A percentile compares a stretch with the other conserved stretches of the same genome.
These are phyloP conservation scores for Ochropleura leucogaster DNA, from an alignment of 2,888 invertebrate species.

Conservation along the genomic window DNA sequence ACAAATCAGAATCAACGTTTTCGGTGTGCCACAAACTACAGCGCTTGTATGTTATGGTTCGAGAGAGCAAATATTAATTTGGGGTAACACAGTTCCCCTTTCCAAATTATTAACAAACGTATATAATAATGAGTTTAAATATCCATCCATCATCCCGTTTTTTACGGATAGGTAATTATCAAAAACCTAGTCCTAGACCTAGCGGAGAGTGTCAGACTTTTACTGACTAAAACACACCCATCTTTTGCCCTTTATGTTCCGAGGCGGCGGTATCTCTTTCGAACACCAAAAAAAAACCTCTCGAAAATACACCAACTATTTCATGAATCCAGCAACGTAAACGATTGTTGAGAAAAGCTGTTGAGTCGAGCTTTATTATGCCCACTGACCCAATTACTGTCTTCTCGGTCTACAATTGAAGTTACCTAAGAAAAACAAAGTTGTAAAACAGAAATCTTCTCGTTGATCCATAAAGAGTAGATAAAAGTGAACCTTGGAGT, in stretches of 20 bases:
- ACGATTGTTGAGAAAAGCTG: background rate
- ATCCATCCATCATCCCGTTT: background rate
- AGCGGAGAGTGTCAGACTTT: too few species aligned
- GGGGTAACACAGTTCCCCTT: too few species aligned
- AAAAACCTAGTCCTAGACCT: too few species aligned
- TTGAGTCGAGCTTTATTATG: conserved; percentile 26
- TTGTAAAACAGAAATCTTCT: conserved; percentile 14
- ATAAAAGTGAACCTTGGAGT: background rate
- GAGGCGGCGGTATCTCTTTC: too few species aligned
- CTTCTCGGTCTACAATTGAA: background rate
- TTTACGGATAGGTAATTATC: too few species aligned
- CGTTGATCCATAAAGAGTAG: background rate
- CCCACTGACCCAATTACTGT: conserved; percentile 26
- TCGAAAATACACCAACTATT: background rate
- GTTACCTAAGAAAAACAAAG: conserved; percentile 36
- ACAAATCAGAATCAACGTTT: too few species aligned
- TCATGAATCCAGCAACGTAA: background rate
- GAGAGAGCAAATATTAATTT: too few species aligned
- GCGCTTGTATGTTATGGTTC: too few species aligned
- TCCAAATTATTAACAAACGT: too few species aligned
- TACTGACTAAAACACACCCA: too few species aligned
- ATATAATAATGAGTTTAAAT: background rate
- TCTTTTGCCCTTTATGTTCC: too few species aligned
- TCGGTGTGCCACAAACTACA: too few species aligned
- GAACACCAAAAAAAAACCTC: background rate